These are phyloP conservation scores for Spinus pinus DNA, from an alignment of 2,797 vertebrate genomes.

Conservation along the genomic window DNA sequence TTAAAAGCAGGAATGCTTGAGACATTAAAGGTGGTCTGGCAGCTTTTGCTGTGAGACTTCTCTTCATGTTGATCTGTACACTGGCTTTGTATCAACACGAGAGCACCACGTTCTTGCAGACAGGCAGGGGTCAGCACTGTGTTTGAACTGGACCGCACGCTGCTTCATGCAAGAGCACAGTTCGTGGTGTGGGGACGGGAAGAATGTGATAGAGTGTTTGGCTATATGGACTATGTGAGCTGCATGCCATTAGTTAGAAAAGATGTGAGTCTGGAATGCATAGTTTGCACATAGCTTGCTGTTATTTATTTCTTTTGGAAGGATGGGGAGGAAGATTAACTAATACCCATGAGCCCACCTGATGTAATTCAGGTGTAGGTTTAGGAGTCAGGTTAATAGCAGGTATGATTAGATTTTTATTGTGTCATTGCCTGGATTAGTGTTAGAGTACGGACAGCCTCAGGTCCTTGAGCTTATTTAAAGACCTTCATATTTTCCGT, in stretches of 20 bases:
- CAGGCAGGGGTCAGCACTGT: background rate
- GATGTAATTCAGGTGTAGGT: background rate
- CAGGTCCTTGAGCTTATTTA: conserved; percentile 12
- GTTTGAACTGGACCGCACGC: background rate
- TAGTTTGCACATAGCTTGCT: background rate
- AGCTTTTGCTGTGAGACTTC: conserved; percentile 12
- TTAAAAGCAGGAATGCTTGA: conserved; percentile 38
- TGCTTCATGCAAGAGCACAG: background rate
- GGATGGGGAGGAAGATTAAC: background rate
- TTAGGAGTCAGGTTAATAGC: conserved; percentile 13
- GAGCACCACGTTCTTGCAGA: background rate
- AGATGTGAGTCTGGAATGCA: background rate
- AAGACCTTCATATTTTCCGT: conserved; percentile 35
- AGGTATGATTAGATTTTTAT: conserved; percentile 15
- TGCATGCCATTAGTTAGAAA: background rate
- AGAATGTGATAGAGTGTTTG: background rate
- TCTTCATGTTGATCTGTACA: background rate
- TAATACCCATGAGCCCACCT: background rate
- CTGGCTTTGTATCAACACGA: background rate
- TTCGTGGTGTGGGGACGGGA: background rate
- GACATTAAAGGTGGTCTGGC: conserved; percentile 56
- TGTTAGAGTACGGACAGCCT: background rate
- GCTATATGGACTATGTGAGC: background rate
- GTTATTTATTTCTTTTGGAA: background rate
- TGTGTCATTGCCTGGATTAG: conserved; percentile 33